Conservation (phyloP, 2,113 vertebrate genomes). For the Passerina amoena region DNA sequence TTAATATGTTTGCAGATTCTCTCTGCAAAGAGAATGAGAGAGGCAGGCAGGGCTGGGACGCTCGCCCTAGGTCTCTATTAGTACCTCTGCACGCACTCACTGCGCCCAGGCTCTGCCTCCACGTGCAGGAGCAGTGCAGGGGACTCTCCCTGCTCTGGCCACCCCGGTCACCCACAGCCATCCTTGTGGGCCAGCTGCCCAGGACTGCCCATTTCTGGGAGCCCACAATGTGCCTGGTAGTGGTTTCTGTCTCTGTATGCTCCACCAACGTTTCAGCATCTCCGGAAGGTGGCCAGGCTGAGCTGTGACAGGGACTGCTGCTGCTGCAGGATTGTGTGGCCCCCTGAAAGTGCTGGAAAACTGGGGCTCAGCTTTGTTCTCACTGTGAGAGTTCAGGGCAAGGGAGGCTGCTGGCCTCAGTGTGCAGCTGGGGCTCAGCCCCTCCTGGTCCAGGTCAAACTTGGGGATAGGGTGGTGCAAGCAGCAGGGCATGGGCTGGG, state of each 20-base stretch:
- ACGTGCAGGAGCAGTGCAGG: rapidly evolving
- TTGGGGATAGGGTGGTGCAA: background rate
- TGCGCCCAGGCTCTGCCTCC: background rate
- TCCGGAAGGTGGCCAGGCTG: conserved; percentile 12
- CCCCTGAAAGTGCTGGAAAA: background rate
- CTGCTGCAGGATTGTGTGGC: rapidly evolving
- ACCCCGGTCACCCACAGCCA: background rate
- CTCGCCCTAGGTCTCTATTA: conserved; percentile 56
- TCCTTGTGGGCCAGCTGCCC: background rate
- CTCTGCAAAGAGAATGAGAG: conserved; percentile 47
- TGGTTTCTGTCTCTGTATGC: background rate
- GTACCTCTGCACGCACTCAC: background rate
- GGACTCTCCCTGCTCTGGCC: background rate
- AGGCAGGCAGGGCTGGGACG: conserved; percentile 1
- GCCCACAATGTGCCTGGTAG: background rate
- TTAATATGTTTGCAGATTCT: conserved; percentile 71
- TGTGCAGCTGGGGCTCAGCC: background rate
- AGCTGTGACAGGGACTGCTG: background rate
- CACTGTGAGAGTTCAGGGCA: background rate
- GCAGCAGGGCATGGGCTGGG: background rate
- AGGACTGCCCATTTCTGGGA: background rate
- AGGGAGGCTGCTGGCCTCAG: background rate
- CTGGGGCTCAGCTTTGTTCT: background rate
- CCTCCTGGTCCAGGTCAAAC: background rate
- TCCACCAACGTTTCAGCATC: background rate